Evolutionary conservation across 1,140 invertebrate species (phyloP), one percentile per base, ranked within the genome.

Genomic region (Bathynomus jamesi): DNA sequence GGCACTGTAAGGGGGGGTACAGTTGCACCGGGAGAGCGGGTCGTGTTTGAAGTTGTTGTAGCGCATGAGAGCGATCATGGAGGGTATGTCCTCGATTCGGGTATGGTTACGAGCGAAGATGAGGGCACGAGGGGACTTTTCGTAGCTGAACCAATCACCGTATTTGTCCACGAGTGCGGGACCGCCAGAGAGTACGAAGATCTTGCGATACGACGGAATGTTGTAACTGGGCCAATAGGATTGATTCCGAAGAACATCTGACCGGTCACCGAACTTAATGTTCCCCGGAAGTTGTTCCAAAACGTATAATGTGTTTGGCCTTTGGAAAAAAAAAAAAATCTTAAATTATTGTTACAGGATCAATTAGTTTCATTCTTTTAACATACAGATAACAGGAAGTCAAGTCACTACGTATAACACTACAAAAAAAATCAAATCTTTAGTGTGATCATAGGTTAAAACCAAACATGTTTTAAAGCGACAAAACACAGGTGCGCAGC

Each of bases 191-290:
- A 85, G 80, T 79, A 87, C 81, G 80, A 85, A 83, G 80, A 89
- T 87, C 74, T 89, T 76, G 11, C 78, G 80, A 80, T 89, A 91
- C 79, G 89, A 89, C 32, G 93, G 90, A 73, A 89, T 83, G 76
- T 95, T 95, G 78, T 91, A 91, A 65, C 87, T 90, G 65, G 90
- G 86, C 87, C 92, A 90, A 77, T 90, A 94, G 0, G 86, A 84
- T 68, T 87, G 86, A 29, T 87, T 82, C 2, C 85, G 79, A 27
- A 96, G 85, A 0, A 85, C 80, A 62, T 87, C 81, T 0, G 92
- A 91, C 29, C 90, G 82, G 82, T 96, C 93, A 28, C 84, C 83
- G 4, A 84, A 83, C 31, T 86, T 83, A 13, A 87, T 85, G 24
- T 65, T 28, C 13, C 87, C 89, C 32, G 92, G 91, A 28, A 94